These are phyloP conservation scores for Mirza zaza DNA, from an alignment of 2,113 vertebrate species.

Conservation along the genomic window DNA sequence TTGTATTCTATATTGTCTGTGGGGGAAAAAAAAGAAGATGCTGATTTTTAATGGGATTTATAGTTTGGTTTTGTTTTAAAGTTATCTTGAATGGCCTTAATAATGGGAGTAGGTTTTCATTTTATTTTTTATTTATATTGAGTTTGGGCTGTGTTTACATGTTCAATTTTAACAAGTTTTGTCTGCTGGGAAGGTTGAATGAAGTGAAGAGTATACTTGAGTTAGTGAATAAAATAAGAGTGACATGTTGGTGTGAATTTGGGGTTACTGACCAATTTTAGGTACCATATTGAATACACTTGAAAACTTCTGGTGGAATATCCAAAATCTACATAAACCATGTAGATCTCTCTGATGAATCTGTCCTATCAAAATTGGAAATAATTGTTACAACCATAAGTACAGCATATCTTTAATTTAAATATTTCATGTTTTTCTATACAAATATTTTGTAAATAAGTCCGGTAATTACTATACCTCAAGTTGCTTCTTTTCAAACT, in stretches of 20 bases:
- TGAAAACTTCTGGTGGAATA: background rate
- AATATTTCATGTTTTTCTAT: background rate
- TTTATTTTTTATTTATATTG: background rate
- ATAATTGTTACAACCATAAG: background rate
- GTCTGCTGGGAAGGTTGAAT: background rate
- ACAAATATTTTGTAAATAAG: background rate
- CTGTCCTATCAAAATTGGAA: background rate
- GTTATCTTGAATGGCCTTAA: background rate
- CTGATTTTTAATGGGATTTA: background rate
- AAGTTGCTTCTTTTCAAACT: background rate
- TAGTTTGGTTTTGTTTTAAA: background rate
- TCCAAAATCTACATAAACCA: background rate
- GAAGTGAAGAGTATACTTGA: background rate
- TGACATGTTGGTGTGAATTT: background rate
- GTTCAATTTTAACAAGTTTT: background rate
- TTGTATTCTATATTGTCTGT: background rate
- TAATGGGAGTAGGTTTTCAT: background rate
- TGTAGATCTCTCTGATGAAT: background rate
- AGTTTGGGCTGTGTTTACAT: background rate
- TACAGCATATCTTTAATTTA: background rate
- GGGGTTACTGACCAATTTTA: background rate
- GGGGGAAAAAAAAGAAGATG: background rate
- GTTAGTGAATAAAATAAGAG: background rate
- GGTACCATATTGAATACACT: background rate
- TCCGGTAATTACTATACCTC: background rate